Conservation (phyloP, 2,888 invertebrate species). For the Scaeva pyrastri region DNA sequence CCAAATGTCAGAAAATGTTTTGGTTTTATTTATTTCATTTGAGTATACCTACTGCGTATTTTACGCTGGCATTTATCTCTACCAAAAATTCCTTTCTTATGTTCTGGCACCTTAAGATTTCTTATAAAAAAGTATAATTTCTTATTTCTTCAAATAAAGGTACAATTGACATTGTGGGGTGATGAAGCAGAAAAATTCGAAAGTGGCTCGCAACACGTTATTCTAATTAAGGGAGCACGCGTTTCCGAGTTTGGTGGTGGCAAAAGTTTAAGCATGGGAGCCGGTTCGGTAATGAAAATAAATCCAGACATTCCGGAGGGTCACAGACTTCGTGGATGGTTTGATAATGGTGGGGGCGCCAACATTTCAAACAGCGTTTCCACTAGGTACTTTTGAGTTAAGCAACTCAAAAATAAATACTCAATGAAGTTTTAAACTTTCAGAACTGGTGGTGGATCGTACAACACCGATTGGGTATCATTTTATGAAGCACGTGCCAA, state of each 20-base stretch:
- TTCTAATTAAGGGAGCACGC: constrained; percentile 93
- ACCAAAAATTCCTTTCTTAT: no score
- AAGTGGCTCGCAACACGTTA: constrained; percentile 89
- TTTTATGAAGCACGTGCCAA: constrained; percentile 90
- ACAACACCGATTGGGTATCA: constrained; percentile 89
- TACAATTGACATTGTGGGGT: constrained; percentile 96
- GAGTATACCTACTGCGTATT: no score
- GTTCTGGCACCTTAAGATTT: not conserved
- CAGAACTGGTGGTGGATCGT: constrained; percentile 84
- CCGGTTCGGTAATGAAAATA: constrained; percentile 88
- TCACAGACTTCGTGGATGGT: constrained; percentile 95
- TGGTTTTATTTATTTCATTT: no score
- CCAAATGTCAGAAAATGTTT: no score
- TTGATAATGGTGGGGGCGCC: constrained; percentile 89
- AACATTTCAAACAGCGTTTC: constrained; percentile 88
- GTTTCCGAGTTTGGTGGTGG: constrained; percentile 94
- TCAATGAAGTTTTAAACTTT: constrained; percentile 1
- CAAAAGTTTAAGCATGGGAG: constrained; percentile 87
- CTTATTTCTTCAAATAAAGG: constrained; percentile 82
- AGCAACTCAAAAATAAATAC: not conserved
- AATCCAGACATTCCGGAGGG: constrained; percentile 96
- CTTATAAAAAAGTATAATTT: no score
- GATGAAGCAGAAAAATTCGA: constrained; percentile 94
- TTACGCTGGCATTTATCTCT: no score
- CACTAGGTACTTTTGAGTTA: constrained; percentile 84